A percentile compares a stretch with the other conserved stretches of the same genome.
Conservation (phyloP, 2,888 invertebrate genomes). For the Caenorhabditis angaria region DNA sequence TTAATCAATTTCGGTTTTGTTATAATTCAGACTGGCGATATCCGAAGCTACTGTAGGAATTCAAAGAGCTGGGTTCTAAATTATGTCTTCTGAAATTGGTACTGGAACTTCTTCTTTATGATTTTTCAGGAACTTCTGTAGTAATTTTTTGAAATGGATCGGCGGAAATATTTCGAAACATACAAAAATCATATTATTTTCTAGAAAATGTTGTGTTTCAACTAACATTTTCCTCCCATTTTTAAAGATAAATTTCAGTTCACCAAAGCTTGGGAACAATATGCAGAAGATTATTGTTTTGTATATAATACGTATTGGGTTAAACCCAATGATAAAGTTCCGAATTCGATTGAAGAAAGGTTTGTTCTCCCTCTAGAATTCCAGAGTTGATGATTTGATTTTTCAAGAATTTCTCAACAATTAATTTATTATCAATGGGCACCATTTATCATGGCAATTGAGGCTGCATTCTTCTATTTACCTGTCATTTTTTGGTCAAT, state of each 20-base stretch:
- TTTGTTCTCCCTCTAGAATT: constrained; percentile 4
- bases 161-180: too few species aligned
- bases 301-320: constrained; percentile 71
- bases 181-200: too few species aligned
- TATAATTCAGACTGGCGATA: too few species aligned
- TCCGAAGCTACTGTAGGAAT: background rate
- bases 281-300: constrained; percentile 71
- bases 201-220: too few species aligned
- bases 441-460: constrained; percentile 69
- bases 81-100: constrained; percentile 5
- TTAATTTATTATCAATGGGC: constrained; percentile 70
- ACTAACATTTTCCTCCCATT: too few species aligned
- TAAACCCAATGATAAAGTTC: constrained; percentile 63
- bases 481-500: constrained; percentile 54
- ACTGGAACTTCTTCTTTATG: background rate
- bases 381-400: background rate
- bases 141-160: too few species aligned
- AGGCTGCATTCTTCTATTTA: constrained; percentile 67
- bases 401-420: constrained; percentile 62
- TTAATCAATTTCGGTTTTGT: too few species aligned
- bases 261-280: constrained; percentile 68
- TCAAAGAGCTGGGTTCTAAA: background rate
- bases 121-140: too few species aligned
- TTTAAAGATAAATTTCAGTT: constrained; percentile 58
- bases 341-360: constrained; percentile 56